These are phyloP conservation scores for Columbina picui DNA, from an alignment of 2,113 vertebrate genomes.

Conservation along the genomic window DNA sequence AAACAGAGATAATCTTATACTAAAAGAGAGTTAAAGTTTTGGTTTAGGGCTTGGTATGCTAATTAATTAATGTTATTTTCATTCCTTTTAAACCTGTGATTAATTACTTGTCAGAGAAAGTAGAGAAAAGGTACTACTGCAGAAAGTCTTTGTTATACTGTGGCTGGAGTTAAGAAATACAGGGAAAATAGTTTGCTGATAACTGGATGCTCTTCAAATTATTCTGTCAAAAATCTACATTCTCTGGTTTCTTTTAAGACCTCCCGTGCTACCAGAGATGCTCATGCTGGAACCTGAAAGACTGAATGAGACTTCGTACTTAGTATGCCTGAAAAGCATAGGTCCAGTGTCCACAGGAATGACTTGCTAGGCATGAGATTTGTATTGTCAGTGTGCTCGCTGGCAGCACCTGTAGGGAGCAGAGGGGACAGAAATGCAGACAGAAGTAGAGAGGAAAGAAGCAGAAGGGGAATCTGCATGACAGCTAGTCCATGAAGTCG, in stretches of 20 bases:
- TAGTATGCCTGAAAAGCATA: neutral
- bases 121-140: neutral
- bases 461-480: neutral
- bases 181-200: neutral
- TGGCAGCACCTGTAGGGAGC: neutral
- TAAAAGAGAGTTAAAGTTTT: constrained; percentile 54
- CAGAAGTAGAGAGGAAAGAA: neutral
- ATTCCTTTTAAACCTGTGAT: constrained; percentile 36
- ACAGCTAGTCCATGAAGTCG: neutral
- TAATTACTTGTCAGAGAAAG: constrained; percentile 3
- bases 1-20: constrained; percentile 41
- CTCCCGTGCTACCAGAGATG: neutral
- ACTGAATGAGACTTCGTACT: neutral
- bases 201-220: neutral
- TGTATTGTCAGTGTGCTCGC: accelerated
- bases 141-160: neutral
- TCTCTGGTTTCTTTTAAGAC: neutral
- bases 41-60: constrained; percentile 6
- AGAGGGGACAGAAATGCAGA: neutral
- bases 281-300: neutral
- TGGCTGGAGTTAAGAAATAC: neutral
- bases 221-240: neutral
- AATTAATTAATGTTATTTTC: constrained; percentile 35
- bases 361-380: neutral
- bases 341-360: neutral